Conservation (phyloP, 2,888 invertebrate species). For the Yponomeuta malinellus region DNA sequence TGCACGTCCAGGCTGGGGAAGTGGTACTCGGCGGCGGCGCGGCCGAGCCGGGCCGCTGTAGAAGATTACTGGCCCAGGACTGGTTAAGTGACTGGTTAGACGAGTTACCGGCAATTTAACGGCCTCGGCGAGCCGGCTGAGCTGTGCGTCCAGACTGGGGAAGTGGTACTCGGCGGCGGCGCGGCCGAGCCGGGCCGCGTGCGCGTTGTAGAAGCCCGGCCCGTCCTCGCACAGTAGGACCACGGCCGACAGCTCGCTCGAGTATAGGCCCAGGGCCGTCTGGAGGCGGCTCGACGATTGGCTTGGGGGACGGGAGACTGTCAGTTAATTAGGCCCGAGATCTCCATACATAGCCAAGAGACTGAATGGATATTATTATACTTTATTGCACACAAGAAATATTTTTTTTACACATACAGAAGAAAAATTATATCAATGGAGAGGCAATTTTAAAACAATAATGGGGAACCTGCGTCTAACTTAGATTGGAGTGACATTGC, state of each 20-base stretch:
- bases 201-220: slow-evolving; percentile 29
- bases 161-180: slow-evolving; percentile 94
- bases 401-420: no score
- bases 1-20: slow-evolving; percentile 92
- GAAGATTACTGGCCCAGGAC: slow-evolving; percentile 13
- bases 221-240: slow-evolving; percentile 85
- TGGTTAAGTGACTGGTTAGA: no score
- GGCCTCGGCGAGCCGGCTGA: slow-evolving; percentile 80
- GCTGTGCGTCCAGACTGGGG: slow-evolving; percentile 87
- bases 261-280: slow-evolving; percentile 95
- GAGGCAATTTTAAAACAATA: no score
- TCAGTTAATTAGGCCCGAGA: no score
- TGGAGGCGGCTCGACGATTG: slow-evolving; percentile 88
- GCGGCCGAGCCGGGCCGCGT: slow-evolving; percentile 37
- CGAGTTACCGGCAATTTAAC: slow-evolving; percentile 70
- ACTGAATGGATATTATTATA: no score
- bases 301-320: slow-evolving; percentile 22
- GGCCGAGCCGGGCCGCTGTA: slow-evolving; percentile 22
- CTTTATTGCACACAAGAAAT: no score
- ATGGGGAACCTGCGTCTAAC: no score
- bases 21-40: slow-evolving; percentile 74
- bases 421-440: no score
- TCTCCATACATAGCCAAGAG: no score
- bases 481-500: no score
- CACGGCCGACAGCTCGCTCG: slow-evolving; percentile 90